Base-by-base conservation (phyloP, 2,888 invertebrate genomes). In the Brachyopa scutellaris region DNA sequence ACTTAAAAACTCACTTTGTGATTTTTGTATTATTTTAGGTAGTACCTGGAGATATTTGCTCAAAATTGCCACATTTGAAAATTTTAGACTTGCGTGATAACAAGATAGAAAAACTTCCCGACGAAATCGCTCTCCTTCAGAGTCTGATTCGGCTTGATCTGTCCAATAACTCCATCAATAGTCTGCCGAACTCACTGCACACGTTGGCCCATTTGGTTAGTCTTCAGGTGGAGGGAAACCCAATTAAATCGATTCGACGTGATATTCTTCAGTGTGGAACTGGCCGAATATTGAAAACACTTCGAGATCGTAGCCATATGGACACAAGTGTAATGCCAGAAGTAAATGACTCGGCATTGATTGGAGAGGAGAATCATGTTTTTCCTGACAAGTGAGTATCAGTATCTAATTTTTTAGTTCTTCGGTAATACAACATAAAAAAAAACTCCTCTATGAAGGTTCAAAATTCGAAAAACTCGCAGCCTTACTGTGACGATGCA, bases 251-350 rank as follows among this genome's bases (percentile, higher is more conserved):
- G 61, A 94, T 98, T 23, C 91, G 97, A 31, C 93, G 95, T 74
- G 97, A 97, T 89, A 93, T 98, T 67, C 92, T 97, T 61, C 93
- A 94, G 87, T 94, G 96, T 74, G 97, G 97, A n/a, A 96, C 97
- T 0, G 92, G 93, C 38, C 91, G 96, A 73, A 93, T 98, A 88
- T 92, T 97, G 88, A 95, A 95, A 88, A 95, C 94, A 87, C 90
- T 96, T 29, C 92, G 94, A 2, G 95, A 95, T 84, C 93, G 93
- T 8, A 87, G 87, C 0, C 74, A 85, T 49, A 51, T 53, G 31
- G 69, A 67, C 13, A 31, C 73, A 38, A 40, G 55, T 5, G 7
- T 47, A 13, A 74, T 77, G 29, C 29, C 64, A 21, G 61, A 84
- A 17, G 64, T 84, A 2, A 84, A 80, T 7, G 49, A 91, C 36